Evolutionary conservation across 1,140 invertebrate genomes (phyloP), one percentile per base, ranked within the genome.

Genomic region (Lucilia sericata): DNA sequence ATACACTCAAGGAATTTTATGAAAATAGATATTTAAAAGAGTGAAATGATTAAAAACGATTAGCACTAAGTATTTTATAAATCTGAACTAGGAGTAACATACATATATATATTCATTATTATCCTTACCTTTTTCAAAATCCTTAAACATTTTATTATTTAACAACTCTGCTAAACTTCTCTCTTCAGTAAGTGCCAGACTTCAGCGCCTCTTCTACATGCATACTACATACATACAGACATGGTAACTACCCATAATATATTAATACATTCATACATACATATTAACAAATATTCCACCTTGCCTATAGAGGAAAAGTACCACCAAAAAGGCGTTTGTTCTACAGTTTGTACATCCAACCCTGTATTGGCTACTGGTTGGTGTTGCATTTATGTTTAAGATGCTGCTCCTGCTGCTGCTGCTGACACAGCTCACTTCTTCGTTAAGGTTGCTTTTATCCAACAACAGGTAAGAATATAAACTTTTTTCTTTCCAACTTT

Each of bases 321-420:
- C n/a, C 21, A 70, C 0, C n/a, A 70, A 70, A 21, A 21, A 70
- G 65, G 65, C 65, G 65, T 70, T 47, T 80, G 76, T 80, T 49
- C 49, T 80, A 80, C 47, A 80, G 76, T 80, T 47, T 82, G 51
- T 82, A 65, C 17, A 70, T 65, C 30, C 60, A 42, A 36, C 51
- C 60, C 51, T 83, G 55, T 70, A 83, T 74, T 83, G 55, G 82
- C 60, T 83, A 74, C 82, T 65, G 55, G 82, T 74, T 83, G 65
- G 12, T 74, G 65, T 82, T 42, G 30, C 19, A 30, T 80, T 80
- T 47, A 42, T 80, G 25, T 70, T 74, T 83, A 19, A 30, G 3
- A 74, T 74, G 82, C 82, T 74, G 30, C 34, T 60, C 55, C 55
- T 60, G 55, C 42, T 81, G 78, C 55, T 60, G 55, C 42, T 81